A percentile compares a stretch with the other conserved stretches of the same genome.
phyloP scores from a whole-genome alignment of 1,140 invertebrate species.

The Plectrocnemia conspersa region DNA sequence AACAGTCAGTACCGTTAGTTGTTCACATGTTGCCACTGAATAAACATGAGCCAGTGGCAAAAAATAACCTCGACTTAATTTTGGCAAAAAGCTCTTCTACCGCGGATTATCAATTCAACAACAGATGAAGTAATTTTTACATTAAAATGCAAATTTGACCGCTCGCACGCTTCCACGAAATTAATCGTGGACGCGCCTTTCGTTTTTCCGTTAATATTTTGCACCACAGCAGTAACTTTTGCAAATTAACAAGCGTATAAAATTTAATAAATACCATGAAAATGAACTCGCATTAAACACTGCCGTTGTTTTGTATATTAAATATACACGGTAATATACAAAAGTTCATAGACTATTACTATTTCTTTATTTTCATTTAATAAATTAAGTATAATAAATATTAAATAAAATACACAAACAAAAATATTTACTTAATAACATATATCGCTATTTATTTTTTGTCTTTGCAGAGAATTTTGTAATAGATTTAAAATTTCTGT shows the following conservation, averaged over 20 bases:
- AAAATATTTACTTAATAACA: too few species aligned
- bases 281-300: too few species aligned
- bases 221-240: slow-evolving; percentile 14
- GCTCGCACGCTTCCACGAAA: slow-evolving; percentile 24
- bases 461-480: too few species aligned
- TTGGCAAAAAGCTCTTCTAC: slow-evolving; percentile 29
- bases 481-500: too few species aligned
- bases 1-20: not conserved
- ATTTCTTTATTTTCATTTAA: too few species aligned
- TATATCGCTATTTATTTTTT: too few species aligned
- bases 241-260: slow-evolving; percentile 17
- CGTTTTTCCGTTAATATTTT: slow-evolving; percentile 27
- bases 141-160: slow-evolving; percentile 35
- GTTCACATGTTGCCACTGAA: slow-evolving; percentile 22
- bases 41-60: slow-evolving; percentile 11
- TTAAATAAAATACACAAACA: too few species aligned
- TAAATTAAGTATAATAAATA: too few species aligned
- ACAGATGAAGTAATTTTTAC: slow-evolving; percentile 31
- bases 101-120: slow-evolving; percentile 32
- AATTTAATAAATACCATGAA: slow-evolving; percentile 8
- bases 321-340: too few species aligned
- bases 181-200: slow-evolving; percentile 22
- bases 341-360: too few species aligned
- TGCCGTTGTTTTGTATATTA: too few species aligned
- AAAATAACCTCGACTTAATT: slow-evolving; percentile 20